These are phyloP conservation scores for Phortica magna DNA, from an alignment of 2,888 invertebrate species.

Conservation along the genomic window DNA sequence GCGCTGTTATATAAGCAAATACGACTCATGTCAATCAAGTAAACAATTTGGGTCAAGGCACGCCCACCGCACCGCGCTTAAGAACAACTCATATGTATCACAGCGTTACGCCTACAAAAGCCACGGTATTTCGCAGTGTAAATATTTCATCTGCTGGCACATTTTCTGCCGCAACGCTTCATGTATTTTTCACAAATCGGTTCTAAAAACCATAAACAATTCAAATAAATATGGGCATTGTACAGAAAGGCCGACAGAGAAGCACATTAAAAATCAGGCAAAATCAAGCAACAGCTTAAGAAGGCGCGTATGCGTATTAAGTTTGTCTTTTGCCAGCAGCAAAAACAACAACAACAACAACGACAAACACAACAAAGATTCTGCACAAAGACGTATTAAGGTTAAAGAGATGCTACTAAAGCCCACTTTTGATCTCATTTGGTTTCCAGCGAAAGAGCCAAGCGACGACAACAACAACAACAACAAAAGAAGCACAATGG, in stretches of 20 bases:
- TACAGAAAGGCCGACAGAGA: neutral
- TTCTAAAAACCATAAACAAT: constrained; percentile 45
- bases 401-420: constrained; percentile 68
- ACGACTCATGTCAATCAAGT: neutral
- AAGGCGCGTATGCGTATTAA: neutral
- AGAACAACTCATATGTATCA: constrained; percentile 50
- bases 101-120: constrained; percentile 61
- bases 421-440: constrained; percentile 70
- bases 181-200: constrained; percentile 59
- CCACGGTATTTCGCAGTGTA: neutral
- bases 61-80: constrained; percentile 55
- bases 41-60: constrained; percentile 61
- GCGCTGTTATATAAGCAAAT: neutral
- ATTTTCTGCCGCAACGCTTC: constrained; percentile 41
- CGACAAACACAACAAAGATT: constrained; percentile 27
- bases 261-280: constrained; percentile 25
- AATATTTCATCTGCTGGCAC: neutral
- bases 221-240: neutral
- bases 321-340: neutral
- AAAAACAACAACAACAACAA: constrained; percentile 14
- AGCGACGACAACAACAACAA: constrained; percentile 20
- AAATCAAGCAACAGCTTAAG: constrained; percentile 17
- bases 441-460: constrained; percentile 56
- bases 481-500: constrained; percentile 34
- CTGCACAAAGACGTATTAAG: constrained; percentile 56